Base-by-base conservation (phyloP, 2,888 invertebrate species). In the Trilocha varians region DNA sequence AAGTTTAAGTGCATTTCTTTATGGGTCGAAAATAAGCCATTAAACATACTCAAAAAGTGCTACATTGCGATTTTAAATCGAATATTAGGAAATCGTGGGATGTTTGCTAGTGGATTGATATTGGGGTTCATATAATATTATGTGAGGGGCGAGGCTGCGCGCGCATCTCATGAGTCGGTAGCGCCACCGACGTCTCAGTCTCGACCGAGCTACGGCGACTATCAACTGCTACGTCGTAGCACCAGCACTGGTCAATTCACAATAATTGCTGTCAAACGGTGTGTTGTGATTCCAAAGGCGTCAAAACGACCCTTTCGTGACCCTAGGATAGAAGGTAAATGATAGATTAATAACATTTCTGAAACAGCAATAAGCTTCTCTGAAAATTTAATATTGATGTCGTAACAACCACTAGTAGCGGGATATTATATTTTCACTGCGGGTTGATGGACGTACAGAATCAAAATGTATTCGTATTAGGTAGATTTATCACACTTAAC, bases 131-230 rank as follows among this genome's bases (percentile, higher is more conserved):
- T 64, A 70, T n/a, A n/a, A n/a, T n/a, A n/a, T n/a, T n/a, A n/a
- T 74, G 74, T 72, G 71, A 70, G 78, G 79, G 83, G 79, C 72
- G 78, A 73, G 76, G 78, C 70, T 82, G 83, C 82, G 84, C 82
- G 79, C 84, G 84, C 84, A 80, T 34, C 52, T 57, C 61, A 66
- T 70, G 69, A 63, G 49, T 56, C 48, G 58, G 70, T 69, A 71
- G 64, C 65, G 69, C 70, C 77, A 74, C 76, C 70, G 64, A 59
- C 65, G 65, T 57, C 58, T 76, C 78, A 84, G 84, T 84, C 76
- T 71, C 66, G 64, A 62, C 57, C 66, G 65, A 65, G 69, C 78
- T 76, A 75, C 82, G 74, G 63, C 55, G 55, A 56, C 63, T 56
- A 62, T 56, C 58, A 65, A 72, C 68, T 63, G 77, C 79, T 82